Base-by-base conservation (phyloP, 1,140 invertebrate species). In the Wiebesia pumilae region DNA sequence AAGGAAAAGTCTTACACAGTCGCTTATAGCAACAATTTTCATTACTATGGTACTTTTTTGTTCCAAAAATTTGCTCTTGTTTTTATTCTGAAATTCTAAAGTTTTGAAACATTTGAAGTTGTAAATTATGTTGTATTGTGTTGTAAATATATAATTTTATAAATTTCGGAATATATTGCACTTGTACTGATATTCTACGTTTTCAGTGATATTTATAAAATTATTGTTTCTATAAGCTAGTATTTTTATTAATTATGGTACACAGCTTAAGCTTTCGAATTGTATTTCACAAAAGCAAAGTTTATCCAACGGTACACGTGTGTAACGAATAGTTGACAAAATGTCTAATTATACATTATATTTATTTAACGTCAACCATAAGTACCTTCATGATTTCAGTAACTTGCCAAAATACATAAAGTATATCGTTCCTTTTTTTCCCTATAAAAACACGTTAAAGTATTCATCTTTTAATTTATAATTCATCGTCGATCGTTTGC, bases 401-500 rank as follows among this genome's bases (percentile, higher is more conserved):
- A 75, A 75, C 19, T 27, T 75, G 71, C 40, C 69, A 75, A 27
- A 3, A 21, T 4, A 43, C 71, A 43, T 75, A n/a, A 75, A 75
- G 3, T n/a, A 43, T 6, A 21, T 38, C 21, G n/a, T 75, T 43
- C 43, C 40, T 27, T 75, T 27, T 19, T 4, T 12, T 73, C 19
- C 71, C 35, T 10, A 19, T 24, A 43, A 40, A 38, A 38, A 40
- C 24, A 35, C 3, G 33, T 69, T 69, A 35, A 69, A 75, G 47
- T 43, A 58, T 33, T 24, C 24, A 47, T 58, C 77, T 33, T 33
- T 79, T 79, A 79, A 54, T 79, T 51, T 7, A 62, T 81, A 81
- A 81, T 81, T 81, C 62, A 81, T 67, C 54, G 2, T n/a, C 58
- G 27, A 51, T 58, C 47, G 77, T 54, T 58, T 21, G 47, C 7